Conservation (phyloP, 2,888 invertebrate species). For the Monopis laevigella region DNA sequence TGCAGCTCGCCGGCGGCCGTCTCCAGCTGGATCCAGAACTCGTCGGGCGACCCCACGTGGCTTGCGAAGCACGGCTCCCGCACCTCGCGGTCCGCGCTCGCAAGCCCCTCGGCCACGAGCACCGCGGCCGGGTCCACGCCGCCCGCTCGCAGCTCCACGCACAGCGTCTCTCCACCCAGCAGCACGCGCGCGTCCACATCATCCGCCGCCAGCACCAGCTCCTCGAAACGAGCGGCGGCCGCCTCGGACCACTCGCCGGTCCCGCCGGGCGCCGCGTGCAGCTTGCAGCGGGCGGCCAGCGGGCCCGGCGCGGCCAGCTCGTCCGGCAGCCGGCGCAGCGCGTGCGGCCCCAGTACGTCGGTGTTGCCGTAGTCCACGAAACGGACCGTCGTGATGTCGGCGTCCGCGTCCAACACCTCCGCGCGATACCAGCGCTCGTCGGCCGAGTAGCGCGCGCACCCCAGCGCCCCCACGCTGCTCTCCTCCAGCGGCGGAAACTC, state of each 20-base stretch:
- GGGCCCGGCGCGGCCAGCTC: conserved; percentile 63
- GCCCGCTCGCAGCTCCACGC: conserved; percentile 72
- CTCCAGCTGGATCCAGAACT: conserved; percentile 84
- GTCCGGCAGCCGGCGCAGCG: conserved; percentile 71
- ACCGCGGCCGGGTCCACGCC: conserved; percentile 70
- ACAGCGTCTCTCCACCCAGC: conserved; percentile 67
- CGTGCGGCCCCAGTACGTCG: conserved; percentile 71
- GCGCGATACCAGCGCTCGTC: conserved; percentile 95
- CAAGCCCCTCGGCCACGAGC: conserved; percentile 67
- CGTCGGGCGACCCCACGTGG: conserved; percentile 76
- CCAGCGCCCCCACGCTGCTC: conserved; percentile 70
- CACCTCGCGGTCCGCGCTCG: conserved; percentile 58
- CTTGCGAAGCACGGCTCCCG: conserved; percentile 75
- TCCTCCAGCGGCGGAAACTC: conserved; percentile 62
- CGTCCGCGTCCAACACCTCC: conserved; percentile 81
- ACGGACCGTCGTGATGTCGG: conserved; percentile 78
- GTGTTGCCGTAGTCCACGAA: conserved; percentile 85
- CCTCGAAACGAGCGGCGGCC: conserved; percentile 68
- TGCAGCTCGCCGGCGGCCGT: conserved; percentile 66
- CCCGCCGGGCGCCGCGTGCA: conserved; percentile 73
- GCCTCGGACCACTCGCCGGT: conserved; percentile 73
- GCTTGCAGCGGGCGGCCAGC: conserved; percentile 71
- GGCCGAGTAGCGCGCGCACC: conserved; percentile 81
- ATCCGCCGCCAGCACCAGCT: conserved; percentile 55
- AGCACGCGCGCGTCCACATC: conserved; percentile 62